Conservation (phyloP, 1,140 invertebrate genomes). For the Heterodera schachtii region DNA sequence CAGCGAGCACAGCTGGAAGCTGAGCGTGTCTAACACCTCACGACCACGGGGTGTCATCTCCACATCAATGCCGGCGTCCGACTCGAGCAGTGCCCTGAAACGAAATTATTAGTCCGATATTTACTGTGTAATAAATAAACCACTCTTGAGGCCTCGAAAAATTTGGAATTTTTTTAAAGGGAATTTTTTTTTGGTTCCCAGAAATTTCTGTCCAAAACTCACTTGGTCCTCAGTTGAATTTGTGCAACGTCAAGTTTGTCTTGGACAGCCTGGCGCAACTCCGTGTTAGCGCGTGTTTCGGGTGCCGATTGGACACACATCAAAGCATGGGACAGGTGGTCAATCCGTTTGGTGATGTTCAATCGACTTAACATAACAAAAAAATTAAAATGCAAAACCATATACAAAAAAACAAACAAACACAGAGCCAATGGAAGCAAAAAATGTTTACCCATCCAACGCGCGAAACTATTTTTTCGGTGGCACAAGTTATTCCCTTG, state of each 20-base stretch:
- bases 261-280: conserved; percentile 86
- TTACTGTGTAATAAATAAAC: too few relatives aligned
- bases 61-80: neutral
- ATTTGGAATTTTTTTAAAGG: too few relatives aligned
- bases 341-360: conserved; percentile 74
- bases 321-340: conserved; percentile 88
- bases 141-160: too few relatives aligned
- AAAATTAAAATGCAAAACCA: neutral
- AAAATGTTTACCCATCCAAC: conserved; percentile 43
- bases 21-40: conserved; percentile 36
- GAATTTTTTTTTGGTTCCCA: too few relatives aligned
- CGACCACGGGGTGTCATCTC: neutral
- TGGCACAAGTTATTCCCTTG: too few relatives aligned
- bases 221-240: conserved; percentile 55
- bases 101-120: too few relatives aligned
- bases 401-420: neutral
- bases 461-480: neutral
- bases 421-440: neutral
- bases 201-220: conserved; percentile 11
- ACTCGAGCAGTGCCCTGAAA: conserved; percentile 5
- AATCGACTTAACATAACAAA: neutral
- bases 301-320: conserved; percentile 73
- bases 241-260: conserved; percentile 79
- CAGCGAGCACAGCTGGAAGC: conserved; percentile 34
- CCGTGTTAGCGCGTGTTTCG: conserved; percentile 73